A percentile compares a stretch with the other conserved stretches of the same genome.
Conservation (phyloP, 2,888 invertebrate species). For the Merodon equestris region DNA sequence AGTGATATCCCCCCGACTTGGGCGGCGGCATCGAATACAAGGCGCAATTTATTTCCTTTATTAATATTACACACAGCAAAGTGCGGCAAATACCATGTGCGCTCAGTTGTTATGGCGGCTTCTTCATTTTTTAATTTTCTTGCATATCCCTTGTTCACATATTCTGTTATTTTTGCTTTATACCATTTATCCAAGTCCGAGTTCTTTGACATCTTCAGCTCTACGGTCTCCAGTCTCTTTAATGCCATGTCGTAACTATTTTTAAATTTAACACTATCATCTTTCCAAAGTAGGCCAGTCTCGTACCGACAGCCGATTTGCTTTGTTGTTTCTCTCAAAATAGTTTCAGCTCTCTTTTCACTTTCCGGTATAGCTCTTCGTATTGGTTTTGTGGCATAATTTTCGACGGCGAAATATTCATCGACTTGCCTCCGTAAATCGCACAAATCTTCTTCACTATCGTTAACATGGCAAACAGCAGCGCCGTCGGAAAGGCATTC, state of each 20-base stretch:
- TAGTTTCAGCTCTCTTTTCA: slow-evolving; percentile 23
- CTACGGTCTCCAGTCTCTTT: no score
- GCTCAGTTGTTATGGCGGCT: neutral
- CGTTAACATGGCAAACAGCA: neutral
- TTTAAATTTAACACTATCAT: slow-evolving; percentile 37
- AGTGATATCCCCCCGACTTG: no score
- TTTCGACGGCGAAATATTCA: slow-evolving; percentile 3
- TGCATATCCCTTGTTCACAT: neutral
- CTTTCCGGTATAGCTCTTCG: slow-evolving; percentile 4
- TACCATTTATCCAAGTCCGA: slow-evolving; percentile 45
- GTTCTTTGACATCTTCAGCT: slow-evolving; percentile 57
- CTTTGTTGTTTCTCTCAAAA: slow-evolving; percentile 44
- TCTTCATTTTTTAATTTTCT: neutral
- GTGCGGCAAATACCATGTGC: slow-evolving; percentile 71
- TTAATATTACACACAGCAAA: no score
- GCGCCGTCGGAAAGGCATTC: neutral
- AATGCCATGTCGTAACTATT: slow-evolving; percentile 49
- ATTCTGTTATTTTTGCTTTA: slow-evolving; percentile 35
- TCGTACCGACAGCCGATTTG: slow-evolving; percentile 46
- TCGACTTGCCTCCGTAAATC: slow-evolving; percentile 14
- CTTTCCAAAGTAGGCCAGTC: slow-evolving; percentile 69
- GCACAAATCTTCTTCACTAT: slow-evolving; percentile 2
- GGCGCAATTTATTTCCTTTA: no score
- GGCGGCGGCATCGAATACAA: no score
- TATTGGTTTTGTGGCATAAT: neutral